Base-by-base conservation (phyloP, 2,888 invertebrate genomes). In the Autographa gamma region DNA sequence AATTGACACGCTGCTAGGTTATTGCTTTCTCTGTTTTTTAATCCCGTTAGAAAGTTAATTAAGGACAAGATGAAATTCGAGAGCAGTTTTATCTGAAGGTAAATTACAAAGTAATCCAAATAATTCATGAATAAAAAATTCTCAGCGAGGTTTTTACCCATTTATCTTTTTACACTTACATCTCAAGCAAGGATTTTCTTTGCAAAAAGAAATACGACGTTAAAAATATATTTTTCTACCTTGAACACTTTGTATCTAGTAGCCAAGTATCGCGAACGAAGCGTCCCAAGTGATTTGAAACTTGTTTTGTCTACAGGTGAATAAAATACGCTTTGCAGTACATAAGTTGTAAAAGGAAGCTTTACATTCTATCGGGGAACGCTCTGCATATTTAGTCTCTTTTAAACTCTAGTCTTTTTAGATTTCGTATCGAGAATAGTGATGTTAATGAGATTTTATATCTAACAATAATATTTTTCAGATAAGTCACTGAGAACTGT, bases 241-340 rank as follows among this genome's bases (percentile, higher is more conserved):
- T 34, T 68, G 71, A 76, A 71, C 63, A 73, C 69, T 73, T 56
- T 66, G 69, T 80, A 71, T 63, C 58, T 71, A 60, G 38, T 41
- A 73, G 66, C 60, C 69, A 72, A 71, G 60, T 63, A 71, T 68
- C 60, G 66, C 69, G 69, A 69, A 67, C 56, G 69, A 38, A 32
- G 38, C 19, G 63, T 79, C 74, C 70, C 82, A 69, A 61, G 73
- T 31, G 73, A 69, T 71, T 80, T 74, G 64, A 69, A 73, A 80
- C 56, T 71, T 74, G 67, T 72, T 72, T 71, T 71, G 60, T 71
- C 61, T 66, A 63, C 61, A 65, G 71, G 71, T 74, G 56, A 72
- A 77, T 75, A 72, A 85, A 85, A 80, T 81, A 80, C 75, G 72
- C 75, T 60, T 60, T 72, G 64, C 58, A 69, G 67, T 71, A 65